A percentile compares a stretch with the other conserved stretches of the same genome.
These are phyloP conservation scores for Brevimyrus niger DNA, from an alignment of 2,113 vertebrate genomes.

Conservation along the genomic window DNA sequence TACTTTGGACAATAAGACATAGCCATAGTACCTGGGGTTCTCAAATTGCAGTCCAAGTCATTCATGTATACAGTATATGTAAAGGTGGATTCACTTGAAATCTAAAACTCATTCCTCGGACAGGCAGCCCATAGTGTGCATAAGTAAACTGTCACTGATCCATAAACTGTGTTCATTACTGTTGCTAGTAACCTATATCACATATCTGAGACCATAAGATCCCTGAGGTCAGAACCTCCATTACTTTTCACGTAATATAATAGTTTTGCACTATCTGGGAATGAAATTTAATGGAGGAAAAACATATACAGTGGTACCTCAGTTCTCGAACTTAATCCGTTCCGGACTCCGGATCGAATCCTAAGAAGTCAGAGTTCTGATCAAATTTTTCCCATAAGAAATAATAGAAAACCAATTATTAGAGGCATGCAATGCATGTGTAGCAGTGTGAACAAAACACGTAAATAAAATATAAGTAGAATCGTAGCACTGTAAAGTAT, in stretches of 20 bases:
- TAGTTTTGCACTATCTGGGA: not conserved
- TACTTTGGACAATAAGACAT: not conserved
- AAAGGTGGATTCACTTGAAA: not conserved
- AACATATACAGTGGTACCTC: too few species aligned
- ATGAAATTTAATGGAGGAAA: not conserved
- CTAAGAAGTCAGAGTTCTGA: too few species aligned
- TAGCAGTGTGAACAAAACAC: not conserved
- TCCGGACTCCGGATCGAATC: too few species aligned
- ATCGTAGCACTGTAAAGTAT: not conserved
- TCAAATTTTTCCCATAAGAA: too few species aligned
- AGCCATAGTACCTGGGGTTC: not conserved
- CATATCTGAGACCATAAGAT: not conserved
- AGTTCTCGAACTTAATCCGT: too few species aligned
- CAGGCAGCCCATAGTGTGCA: not conserved
- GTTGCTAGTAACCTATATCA: not conserved
- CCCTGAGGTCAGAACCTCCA: not conserved
- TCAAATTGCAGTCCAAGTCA: not conserved
- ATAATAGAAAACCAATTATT: too few species aligned
- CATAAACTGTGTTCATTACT: not conserved
- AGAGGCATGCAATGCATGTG: not conserved
- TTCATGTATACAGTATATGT: not conserved
- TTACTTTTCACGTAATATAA: not conserved
- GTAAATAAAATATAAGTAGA: not conserved
- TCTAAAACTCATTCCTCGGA: not conserved
- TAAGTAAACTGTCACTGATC: not conserved